Evolutionary conservation across 2,113 vertebrate genomes (phyloP).

Genomic region (Tinamus guttatus): DNA sequence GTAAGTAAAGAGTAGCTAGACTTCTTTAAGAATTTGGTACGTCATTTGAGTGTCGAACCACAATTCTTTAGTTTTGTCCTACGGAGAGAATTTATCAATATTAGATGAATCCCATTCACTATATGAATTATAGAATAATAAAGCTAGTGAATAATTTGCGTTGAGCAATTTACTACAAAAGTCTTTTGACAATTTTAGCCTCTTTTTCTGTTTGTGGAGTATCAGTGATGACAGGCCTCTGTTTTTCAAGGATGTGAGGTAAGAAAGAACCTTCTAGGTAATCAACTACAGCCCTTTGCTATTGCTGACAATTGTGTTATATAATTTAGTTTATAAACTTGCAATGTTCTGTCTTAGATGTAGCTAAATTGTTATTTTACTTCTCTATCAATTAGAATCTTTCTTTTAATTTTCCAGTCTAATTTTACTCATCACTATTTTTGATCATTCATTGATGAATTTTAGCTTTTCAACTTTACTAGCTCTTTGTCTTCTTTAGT

Average conservation of each 20-base stretch:
- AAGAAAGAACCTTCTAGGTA: neutral
- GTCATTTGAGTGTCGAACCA: neutral
- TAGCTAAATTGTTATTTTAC: neutral
- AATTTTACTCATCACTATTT: neutral
- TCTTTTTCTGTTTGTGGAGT: constrained; percentile 19
- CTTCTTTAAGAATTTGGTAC: neutral
- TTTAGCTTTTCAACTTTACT: neutral
- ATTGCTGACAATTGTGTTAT: neutral
- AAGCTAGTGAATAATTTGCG: constrained; percentile 24
- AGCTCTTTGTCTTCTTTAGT: neutral
- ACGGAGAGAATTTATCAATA: constrained; percentile 33
- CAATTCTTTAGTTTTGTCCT: constrained; percentile 33
- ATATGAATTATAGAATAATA: constrained; percentile 37
- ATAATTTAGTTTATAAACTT: neutral
- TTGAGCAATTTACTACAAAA: constrained; percentile 29
- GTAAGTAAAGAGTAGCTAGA: neutral
- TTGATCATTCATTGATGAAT: neutral
- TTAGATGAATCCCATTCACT: constrained; percentile 25
- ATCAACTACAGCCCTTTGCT: neutral
- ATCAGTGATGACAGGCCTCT: neutral
- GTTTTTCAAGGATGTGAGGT: neutral
- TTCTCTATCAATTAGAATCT: neutral
- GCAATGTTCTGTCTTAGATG: neutral
- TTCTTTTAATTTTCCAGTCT: constrained; percentile 16
- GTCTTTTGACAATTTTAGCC: neutral